These are phyloP conservation scores for Anguilla rostrata DNA, from an alignment of 2,113 vertebrate genomes.

Conservation along the genomic window DNA sequence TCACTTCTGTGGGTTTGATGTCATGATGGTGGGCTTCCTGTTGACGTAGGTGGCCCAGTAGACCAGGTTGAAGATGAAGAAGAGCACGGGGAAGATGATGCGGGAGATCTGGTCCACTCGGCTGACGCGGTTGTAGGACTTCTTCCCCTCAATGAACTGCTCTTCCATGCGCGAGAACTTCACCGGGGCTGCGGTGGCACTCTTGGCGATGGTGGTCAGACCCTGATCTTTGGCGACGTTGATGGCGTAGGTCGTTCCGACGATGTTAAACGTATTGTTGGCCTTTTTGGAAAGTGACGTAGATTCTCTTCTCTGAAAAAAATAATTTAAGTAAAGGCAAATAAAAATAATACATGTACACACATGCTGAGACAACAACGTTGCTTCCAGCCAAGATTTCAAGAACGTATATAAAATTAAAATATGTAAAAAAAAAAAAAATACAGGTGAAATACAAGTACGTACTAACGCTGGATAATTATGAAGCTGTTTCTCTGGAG, in stretches of 20 bases:
- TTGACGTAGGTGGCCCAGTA: conserved; percentile 99
- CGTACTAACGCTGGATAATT: no score
- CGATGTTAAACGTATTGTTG: conserved; percentile 97
- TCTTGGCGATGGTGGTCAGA: conserved; percentile 90
- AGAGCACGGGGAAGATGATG: conserved; percentile 96
- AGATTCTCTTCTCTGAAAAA: conserved; percentile 87
- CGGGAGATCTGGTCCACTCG: conserved; percentile 99
- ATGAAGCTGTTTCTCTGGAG: no score
- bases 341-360: no score
- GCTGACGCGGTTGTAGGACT: conserved; percentile 98
- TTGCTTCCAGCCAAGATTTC: no score
- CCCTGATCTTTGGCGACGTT: conserved; percentile 90
- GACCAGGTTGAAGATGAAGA: conserved; percentile 97
- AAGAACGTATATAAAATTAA: no score
- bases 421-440: no score
- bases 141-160: conserved; percentile 85
- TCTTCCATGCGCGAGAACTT: conserved; percentile 82
- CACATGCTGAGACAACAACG: no score
- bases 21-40: conserved; percentile 89
- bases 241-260: conserved; percentile 94
- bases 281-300: conserved; percentile 88
- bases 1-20: conserved; percentile 88
- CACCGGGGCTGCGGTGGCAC: conserved; percentile 65
- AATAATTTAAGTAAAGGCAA: not conserved
- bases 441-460: no score